These are phyloP conservation scores for Eulithis prunata DNA, from an alignment of 2,888 invertebrate genomes.

Conservation along the genomic window DNA sequence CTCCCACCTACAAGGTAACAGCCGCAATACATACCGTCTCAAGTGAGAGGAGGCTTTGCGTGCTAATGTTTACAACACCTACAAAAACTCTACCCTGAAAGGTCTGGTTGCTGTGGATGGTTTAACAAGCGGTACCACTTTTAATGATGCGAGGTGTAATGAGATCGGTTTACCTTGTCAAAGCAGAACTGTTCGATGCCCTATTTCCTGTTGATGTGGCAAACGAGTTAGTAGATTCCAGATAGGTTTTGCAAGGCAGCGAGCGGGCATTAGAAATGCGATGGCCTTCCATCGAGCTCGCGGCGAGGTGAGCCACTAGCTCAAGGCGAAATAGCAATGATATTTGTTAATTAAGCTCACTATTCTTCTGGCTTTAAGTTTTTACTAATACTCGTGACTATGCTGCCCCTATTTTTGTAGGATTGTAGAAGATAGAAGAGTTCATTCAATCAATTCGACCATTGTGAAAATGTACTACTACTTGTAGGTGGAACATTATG, in stretches of 20 bases:
- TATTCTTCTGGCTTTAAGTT: conserved; percentile 50
- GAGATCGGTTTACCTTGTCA: conserved; percentile 31
- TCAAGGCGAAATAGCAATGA: conserved; percentile 71
- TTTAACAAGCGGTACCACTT: conserved; percentile 2
- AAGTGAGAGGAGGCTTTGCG: conserved; percentile 37
- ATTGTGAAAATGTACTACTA: too few species aligned
- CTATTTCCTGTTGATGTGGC: conserved; percentile 51
- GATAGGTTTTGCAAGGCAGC: conserved; percentile 63
- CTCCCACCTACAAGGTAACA: conserved; percentile 66
- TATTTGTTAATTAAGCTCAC: conserved; percentile 69
- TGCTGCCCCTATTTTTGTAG: conserved; percentile 38
- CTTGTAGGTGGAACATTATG: background rate
- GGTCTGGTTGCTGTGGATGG: background rate
- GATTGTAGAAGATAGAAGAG: conserved; percentile 4
- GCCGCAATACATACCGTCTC: conserved; percentile 57
- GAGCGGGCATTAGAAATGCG: conserved; percentile 71
- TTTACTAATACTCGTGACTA: conserved; percentile 46
- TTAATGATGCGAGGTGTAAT: conserved; percentile 8
- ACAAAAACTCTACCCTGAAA: conserved; percentile 15
- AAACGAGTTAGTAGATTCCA: conserved; percentile 51
- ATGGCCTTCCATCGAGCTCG: conserved; percentile 69
- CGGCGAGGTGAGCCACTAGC: conserved; percentile 73
- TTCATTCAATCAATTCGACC: too few species aligned
- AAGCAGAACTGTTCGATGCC: conserved; percentile 43
- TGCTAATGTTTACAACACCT: conserved; percentile 12